Conservation (phyloP, 1,140 invertebrate species). For the Hetaerina americana region DNA sequence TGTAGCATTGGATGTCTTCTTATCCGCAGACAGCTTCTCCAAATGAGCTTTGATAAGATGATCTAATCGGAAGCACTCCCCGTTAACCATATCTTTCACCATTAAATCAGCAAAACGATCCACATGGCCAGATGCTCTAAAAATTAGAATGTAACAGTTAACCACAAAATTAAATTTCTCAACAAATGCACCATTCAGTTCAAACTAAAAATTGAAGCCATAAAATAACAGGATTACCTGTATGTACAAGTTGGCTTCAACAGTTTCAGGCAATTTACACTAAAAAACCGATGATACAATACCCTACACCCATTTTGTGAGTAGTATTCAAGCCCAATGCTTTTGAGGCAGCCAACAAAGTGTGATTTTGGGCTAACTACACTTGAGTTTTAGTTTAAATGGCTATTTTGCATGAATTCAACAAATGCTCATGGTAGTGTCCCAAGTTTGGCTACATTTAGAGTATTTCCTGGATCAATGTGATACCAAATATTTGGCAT, state of each 20-base stretch:
- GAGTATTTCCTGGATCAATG: too few species aligned
- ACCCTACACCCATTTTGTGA: too few species aligned
- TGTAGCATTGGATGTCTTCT: conserved; percentile 56
- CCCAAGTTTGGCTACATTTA: too few species aligned
- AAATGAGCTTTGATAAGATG: conserved; percentile 96
- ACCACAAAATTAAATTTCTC: conserved; percentile 7
- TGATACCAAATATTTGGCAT: too few species aligned
- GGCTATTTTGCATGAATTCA: too few species aligned
- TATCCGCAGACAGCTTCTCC: conserved; percentile 78
- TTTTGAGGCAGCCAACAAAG: too few species aligned
- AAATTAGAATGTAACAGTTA: conserved; percentile 1
- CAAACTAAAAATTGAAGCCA: not conserved
- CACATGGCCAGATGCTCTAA: conserved; percentile 90
- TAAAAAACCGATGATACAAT: too few species aligned
- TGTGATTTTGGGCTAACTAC: too few species aligned
- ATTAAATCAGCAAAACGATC: conserved; percentile 98
- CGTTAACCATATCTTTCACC: conserved; percentile 93
- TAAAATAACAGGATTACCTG: not conserved
- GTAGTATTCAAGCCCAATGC: too few species aligned
- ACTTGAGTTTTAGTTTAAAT: too few species aligned
- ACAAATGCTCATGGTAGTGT: too few species aligned
- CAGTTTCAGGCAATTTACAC: too few species aligned
- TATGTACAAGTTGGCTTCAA: not conserved
- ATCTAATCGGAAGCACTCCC: conserved; percentile 94
- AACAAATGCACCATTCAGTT: not conserved